A percentile compares a stretch with the other conserved stretches of the same genome.
Evolutionary conservation across 2,797 vertebrate genomes (phyloP).

Genomic region (Hypotaenidia philippensis): DNA sequence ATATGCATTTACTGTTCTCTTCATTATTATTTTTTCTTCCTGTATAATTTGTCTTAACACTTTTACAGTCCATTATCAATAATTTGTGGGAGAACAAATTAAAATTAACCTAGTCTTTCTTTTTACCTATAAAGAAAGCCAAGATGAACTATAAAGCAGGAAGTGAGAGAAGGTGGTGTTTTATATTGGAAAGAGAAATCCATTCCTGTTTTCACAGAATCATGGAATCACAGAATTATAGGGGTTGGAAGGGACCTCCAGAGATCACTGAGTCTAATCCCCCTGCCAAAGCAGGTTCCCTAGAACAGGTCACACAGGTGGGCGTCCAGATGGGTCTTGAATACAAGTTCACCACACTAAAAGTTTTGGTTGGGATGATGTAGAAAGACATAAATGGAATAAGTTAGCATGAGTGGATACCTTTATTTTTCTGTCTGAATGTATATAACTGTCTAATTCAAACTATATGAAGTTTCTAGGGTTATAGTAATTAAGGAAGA

Average conservation of each 20-base stretch:
- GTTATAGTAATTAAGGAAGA: background rate
- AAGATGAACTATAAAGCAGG: background rate
- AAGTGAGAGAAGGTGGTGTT: background rate
- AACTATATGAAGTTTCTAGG: background rate
- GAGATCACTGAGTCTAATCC: no score
- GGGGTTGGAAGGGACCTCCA: no score
- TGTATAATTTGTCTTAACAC: background rate
- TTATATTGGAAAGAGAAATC: background rate
- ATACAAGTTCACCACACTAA: background rate
- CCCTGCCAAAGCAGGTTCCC: no score
- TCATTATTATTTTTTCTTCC: background rate
- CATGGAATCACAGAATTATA: no score
- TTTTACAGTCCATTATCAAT: background rate
- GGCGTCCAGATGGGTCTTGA: no score
- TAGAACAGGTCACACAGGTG: no score
- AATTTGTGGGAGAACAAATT: background rate
- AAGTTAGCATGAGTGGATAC: background rate
- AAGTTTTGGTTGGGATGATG: background rate
- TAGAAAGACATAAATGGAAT: background rate
- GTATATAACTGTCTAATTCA: background rate
- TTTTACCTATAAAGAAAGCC: background rate
- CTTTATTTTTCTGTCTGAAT: background rate
- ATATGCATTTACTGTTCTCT: background rate
- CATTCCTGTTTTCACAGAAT: background rate
- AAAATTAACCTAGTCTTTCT: background rate